Conservation (phyloP, 2,888 invertebrate genomes). For the Timema podura region DNA sequence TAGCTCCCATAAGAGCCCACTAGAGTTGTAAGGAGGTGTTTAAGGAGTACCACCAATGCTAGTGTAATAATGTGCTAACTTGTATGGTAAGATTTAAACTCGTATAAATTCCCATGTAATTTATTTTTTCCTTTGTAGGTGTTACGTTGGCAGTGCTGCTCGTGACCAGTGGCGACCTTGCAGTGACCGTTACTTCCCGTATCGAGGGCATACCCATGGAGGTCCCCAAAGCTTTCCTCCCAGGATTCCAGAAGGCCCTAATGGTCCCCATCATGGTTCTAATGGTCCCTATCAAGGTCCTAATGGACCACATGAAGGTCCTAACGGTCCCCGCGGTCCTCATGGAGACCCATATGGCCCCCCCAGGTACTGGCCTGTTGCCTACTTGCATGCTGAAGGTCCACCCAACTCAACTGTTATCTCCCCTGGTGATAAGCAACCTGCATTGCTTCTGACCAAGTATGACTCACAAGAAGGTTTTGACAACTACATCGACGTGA, state of each 20-base stretch:
- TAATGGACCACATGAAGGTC: slow-evolving; percentile 15
- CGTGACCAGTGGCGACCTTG: slow-evolving; percentile 81
- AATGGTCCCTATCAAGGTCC: slow-evolving; percentile 30
- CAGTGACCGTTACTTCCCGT: slow-evolving; percentile 75
- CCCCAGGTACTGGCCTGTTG: slow-evolving; percentile 65
- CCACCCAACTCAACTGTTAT: slow-evolving; percentile 66
- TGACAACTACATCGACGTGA: not conserved
- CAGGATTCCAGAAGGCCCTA: slow-evolving; percentile 21
- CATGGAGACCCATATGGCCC: slow-evolving; percentile 24
- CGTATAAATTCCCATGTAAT: not conserved
- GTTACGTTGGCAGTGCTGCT: slow-evolving; percentile 73
- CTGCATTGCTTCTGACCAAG: not conserved
- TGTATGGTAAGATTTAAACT: too few species aligned
- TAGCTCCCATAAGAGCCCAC: too few species aligned
- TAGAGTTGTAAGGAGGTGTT: too few species aligned
- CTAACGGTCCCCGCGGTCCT: slow-evolving; percentile 19
- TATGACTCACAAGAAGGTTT: not conserved
- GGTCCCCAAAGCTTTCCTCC: slow-evolving; percentile 36
- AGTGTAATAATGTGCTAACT: too few species aligned
- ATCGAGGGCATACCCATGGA: slow-evolving; percentile 40
- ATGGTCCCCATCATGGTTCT: slow-evolving; percentile 33
- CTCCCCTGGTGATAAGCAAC: slow-evolving; percentile 13
- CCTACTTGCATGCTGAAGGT: slow-evolving; percentile 73
- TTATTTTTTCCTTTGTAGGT: slow-evolving; percentile 48
- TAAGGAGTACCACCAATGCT: too few species aligned